Percentiles rank a stretch among this genome's conserved stretches.
phyloP scores from a whole-genome alignment of 2,113 vertebrate species.

The Odontophorus gujanensis region DNA sequence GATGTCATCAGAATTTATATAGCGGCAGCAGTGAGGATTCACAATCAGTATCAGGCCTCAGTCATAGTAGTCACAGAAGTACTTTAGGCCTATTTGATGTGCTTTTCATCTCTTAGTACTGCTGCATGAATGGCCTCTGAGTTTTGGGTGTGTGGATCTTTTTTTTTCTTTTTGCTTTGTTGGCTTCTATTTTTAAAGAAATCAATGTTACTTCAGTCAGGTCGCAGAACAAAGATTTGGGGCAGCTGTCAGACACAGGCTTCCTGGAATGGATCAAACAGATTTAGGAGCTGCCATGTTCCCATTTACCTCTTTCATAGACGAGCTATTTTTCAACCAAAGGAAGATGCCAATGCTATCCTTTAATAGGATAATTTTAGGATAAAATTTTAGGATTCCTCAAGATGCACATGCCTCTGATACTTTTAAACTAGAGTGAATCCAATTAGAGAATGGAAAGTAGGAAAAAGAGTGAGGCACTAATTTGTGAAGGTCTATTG shows the following conservation, averaged over 20 bases:
- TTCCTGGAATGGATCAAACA: background rate
- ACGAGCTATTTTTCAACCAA: background rate
- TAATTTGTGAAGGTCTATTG: constrained; percentile 16
- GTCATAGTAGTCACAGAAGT: background rate
- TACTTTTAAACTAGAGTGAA: background rate
- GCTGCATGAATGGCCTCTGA: background rate
- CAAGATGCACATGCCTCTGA: background rate
- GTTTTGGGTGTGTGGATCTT: background rate
- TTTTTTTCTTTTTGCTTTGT: background rate
- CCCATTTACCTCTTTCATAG: background rate
- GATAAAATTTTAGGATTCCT: too few relatives aligned
- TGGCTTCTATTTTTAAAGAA: constrained; percentile 2
- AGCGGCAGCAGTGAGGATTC: background rate
- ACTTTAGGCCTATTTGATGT: background rate
- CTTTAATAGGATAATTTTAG: background rate
- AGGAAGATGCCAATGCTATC: background rate
- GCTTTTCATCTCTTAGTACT: background rate
- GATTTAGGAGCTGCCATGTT: background rate
- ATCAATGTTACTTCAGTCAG: background rate
- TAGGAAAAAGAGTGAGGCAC: background rate
- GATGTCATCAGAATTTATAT: background rate
- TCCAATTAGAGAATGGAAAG: constrained; percentile 6
- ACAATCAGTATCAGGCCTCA: background rate
- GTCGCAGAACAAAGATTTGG: background rate
- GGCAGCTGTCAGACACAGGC: background rate